Evolutionary conservation across 1,140 invertebrate genomes (phyloP).

Genomic region (Caenorhabditis remanei): DNA sequence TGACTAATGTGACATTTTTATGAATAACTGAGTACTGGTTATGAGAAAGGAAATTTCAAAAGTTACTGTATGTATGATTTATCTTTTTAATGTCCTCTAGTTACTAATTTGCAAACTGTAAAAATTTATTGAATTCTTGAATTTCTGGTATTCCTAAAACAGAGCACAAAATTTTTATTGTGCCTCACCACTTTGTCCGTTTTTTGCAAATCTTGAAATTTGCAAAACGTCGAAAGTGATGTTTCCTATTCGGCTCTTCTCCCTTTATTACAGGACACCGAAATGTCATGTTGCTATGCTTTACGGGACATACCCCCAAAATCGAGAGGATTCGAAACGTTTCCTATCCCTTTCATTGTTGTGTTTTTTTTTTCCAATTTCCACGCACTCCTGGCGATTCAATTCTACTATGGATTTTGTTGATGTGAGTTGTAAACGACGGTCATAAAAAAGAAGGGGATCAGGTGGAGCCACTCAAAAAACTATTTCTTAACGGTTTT

Average conservation of each 20-base stretch:
- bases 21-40: no score
- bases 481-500: no score
- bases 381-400: background rate
- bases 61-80: no score
- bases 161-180: no score
- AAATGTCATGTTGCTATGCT: constrained; percentile 23
- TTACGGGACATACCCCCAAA: background rate
- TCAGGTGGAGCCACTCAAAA: constrained; percentile 19
- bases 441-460: constrained; percentile 14
- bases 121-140: no score
- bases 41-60: no score
- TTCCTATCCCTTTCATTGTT: background rate
- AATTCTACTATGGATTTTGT: constrained; percentile 1
- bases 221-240: background rate
- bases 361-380: background rate
- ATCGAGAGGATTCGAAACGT: background rate
- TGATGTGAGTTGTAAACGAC: constrained; percentile 28
- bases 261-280: background rate
- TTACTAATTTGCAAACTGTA: no score
- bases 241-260: background rate
- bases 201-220: no score
- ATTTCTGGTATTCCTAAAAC: no score
- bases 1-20: background rate
- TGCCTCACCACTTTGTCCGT: no score
- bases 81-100: no score